Evolutionary conservation across 2,113 vertebrate genomes (phyloP).

Genomic region (Fukomys damarensis): DNA sequence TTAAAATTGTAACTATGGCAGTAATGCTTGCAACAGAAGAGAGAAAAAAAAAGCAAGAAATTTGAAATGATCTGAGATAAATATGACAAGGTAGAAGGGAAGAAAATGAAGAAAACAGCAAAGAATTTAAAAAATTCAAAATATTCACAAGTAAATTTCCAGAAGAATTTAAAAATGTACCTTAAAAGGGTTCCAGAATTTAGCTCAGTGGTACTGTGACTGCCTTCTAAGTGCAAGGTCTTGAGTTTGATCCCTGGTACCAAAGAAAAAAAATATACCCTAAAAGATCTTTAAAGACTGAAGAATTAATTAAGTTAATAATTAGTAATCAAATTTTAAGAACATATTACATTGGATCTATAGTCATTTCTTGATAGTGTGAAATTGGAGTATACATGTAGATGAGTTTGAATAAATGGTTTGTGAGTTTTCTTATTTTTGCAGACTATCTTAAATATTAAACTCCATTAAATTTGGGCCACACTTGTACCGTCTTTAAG

Average conservation of each 20-base stretch:
- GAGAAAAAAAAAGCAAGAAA: background rate
- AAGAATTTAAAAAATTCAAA: background rate
- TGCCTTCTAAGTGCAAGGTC: no score
- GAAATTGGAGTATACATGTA: background rate
- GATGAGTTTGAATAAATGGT: background rate
- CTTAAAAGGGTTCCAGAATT: no score
- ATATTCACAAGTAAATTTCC: background rate
- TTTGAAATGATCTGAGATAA: background rate
- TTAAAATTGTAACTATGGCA: background rate
- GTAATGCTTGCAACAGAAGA: background rate
- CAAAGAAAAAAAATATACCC: background rate
- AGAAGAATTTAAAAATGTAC: background rate
- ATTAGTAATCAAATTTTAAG: background rate
- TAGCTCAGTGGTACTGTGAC: no score
- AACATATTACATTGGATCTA: background rate
- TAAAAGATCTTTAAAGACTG: background rate
- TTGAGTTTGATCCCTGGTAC: no score
- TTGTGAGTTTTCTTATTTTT: background rate
- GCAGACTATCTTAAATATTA: background rate
- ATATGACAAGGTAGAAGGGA: background rate
- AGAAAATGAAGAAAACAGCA: background rate
- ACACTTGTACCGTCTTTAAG: background rate
- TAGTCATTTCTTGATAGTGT: background rate
- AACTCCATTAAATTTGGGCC: background rate
- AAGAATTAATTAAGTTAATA: background rate